Conservation (phyloP, 2,113 vertebrate genomes). For the Strix aluco region DNA sequence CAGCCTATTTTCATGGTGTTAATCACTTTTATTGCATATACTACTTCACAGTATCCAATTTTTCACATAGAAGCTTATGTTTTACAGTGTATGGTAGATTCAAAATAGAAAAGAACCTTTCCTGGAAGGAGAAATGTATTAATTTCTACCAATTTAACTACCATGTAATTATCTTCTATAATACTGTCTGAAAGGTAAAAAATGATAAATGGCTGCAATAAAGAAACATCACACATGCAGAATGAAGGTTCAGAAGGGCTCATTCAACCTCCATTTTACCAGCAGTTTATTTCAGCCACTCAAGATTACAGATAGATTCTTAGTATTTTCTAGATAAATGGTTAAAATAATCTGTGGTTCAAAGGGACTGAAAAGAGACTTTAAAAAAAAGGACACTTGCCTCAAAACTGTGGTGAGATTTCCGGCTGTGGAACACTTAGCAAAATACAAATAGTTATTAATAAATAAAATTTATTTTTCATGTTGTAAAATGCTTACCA, state of each 20-base stretch:
- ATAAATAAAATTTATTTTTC: neutral
- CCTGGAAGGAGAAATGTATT: slow-evolving; percentile 27
- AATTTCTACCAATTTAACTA: slow-evolving; percentile 42
- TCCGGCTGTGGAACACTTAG: neutral
- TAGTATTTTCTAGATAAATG: neutral
- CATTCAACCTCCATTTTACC: neutral
- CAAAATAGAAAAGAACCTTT: slow-evolving; percentile 29
- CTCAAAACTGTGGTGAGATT: neutral
- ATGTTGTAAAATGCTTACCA: neutral
- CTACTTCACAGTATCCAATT: slow-evolving; percentile 1
- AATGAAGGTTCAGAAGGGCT: slow-evolving; percentile 15
- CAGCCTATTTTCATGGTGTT: slow-evolving; percentile 9
- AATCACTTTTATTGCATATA: slow-evolving; percentile 31
- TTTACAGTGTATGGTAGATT: neutral
- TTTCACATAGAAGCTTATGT: neutral
- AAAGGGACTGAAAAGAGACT: neutral
- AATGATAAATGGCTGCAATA: slow-evolving; percentile 44
- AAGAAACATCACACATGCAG: neutral
- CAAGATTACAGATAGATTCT: neutral
- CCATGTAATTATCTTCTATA: slow-evolving; percentile 44
- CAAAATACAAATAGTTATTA: neutral
- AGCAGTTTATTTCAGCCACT: neutral
- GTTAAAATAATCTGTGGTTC: neutral
- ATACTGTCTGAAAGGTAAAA: slow-evolving; percentile 47
- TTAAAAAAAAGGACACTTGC: neutral